Conservation (phyloP, 2,113 vertebrate genomes). For the Crypturellus undulatus region DNA sequence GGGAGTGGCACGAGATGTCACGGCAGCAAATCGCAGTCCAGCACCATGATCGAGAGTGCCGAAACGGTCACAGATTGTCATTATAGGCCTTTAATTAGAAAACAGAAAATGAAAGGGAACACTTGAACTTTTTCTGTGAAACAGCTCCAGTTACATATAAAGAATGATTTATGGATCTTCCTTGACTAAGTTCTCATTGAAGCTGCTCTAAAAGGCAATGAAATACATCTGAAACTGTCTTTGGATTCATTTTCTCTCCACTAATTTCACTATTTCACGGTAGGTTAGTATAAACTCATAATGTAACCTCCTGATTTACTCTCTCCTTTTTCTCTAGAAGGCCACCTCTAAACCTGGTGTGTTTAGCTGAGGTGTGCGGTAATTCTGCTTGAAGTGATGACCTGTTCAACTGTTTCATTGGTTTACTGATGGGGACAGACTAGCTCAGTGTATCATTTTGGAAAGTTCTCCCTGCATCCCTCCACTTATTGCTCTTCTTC, state of each 20-base stretch:
- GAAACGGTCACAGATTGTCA: background rate
- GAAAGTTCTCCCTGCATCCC: background rate
- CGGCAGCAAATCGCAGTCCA: slow-evolving; percentile 15
- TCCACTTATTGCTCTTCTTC: background rate
- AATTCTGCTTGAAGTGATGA: background rate
- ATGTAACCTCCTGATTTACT: background rate
- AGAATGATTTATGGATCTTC: background rate
- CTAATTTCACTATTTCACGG: background rate
- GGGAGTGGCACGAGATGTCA: slow-evolving; percentile 26
- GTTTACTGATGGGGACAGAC: background rate
- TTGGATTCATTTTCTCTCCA: background rate
- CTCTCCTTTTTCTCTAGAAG: background rate
- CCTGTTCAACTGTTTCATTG: background rate
- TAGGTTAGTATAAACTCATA: background rate
- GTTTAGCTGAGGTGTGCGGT: background rate
- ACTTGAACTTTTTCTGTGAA: background rate
- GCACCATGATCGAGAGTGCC: background rate
- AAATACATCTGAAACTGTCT: background rate
- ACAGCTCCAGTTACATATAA: background rate
- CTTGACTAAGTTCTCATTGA: background rate
- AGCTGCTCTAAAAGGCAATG: background rate
- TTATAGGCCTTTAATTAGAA: background rate
- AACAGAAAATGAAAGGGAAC: background rate
- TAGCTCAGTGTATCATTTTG: background rate
- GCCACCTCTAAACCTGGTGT: background rate